These are phyloP conservation scores for Ostrea denselamellosa DNA, from an alignment of 1,140 invertebrate genomes.

Conservation along the genomic window DNA sequence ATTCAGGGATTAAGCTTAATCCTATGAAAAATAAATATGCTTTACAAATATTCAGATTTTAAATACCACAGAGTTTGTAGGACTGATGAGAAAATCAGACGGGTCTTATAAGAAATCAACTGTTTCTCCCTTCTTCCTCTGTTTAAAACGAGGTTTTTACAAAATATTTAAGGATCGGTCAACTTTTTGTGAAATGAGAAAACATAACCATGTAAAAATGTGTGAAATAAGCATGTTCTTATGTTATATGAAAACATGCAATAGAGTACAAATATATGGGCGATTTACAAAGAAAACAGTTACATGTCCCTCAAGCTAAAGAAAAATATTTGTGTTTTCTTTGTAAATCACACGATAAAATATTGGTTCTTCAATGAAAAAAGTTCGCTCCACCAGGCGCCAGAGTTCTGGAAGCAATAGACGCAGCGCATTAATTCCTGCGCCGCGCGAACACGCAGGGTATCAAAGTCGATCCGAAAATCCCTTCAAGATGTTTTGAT, in stretches of 20 bases:
- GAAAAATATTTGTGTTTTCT: slow-evolving; percentile 28
- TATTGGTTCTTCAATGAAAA: slow-evolving; percentile 33
- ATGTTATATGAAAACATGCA: slow-evolving; percentile 17
- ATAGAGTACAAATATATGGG: background rate
- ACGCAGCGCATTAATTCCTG: slow-evolving; percentile 19
- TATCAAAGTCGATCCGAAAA: slow-evolving; percentile 36
- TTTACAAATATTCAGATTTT: slow-evolving; percentile 59
- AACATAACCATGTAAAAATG: background rate
- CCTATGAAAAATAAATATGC: slow-evolving; percentile 64
- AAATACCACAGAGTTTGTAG: slow-evolving; percentile 45
- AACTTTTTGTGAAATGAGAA: background rate
- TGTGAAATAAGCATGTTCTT: slow-evolving; percentile 18
- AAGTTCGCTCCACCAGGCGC: slow-evolving; percentile 16
- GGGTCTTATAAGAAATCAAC: background rate
- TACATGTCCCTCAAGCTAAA: background rate
- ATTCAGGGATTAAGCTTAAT: slow-evolving; percentile 62
- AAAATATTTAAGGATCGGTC: background rate
- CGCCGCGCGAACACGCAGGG: background rate
- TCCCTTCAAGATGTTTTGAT: slow-evolving; percentile 36
- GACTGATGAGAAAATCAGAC: slow-evolving; percentile 26
- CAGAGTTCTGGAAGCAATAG: slow-evolving; percentile 3
- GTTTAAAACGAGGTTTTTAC: background rate
- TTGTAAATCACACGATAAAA: slow-evolving; percentile 43
- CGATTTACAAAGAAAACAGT: slow-evolving; percentile 27
- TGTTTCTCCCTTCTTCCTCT: background rate